Evolutionary conservation across 2,113 vertebrate species (phyloP), one percentile per base, ranked within the genome.

Genomic region (Campylomormyrus tamandua): DNA sequence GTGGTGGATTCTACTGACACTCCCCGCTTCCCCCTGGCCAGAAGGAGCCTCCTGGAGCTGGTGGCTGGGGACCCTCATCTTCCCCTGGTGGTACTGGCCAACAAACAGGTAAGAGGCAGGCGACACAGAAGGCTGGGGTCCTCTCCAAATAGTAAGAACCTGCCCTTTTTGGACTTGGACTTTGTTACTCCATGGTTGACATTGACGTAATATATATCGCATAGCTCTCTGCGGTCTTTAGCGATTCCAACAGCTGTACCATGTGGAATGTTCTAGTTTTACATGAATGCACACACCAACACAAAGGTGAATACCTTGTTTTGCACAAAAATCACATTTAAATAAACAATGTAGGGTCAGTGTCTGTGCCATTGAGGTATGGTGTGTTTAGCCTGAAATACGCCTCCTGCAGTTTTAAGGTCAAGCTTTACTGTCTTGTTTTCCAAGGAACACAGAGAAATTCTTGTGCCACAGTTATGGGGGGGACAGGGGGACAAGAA

Each of bases 71-170:
- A 96, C 90, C 95, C 97, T 42, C 62, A 56, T 52, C 95, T 99
- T 91, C 97, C 98, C 0, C 90, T 99, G 49, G 96, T 99, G 92
- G 94, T 99, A 31, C 96, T 99, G 91, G 98, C 97, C 94, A 97
- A 99, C 95, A 99, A 99, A 92, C 98, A 99, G 98, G 98, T 99
- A 96, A 95, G 93, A 3, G 0, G 85, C 85, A 80, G 58, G 50
- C 88, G 9, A 42, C 9, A 27, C 66, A 89, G 58, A 49, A 62
- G 89, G 42, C 80, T 88, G 83, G 49, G 56, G 17, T 45, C 5
- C 39, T 3, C n/a, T 19, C 5, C 9, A 13, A 19, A 21, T 35
- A n/a, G 8, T 21, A n/a, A 53, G 24, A 88, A 11, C 15, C 58
- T 53, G n/a, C 83, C 17, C 4, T 19, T 77, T 39, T 7, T 77